These are phyloP conservation scores for Cichladusa arquata DNA, from an alignment of 2,113 vertebrate species.

Conservation along the genomic window DNA sequence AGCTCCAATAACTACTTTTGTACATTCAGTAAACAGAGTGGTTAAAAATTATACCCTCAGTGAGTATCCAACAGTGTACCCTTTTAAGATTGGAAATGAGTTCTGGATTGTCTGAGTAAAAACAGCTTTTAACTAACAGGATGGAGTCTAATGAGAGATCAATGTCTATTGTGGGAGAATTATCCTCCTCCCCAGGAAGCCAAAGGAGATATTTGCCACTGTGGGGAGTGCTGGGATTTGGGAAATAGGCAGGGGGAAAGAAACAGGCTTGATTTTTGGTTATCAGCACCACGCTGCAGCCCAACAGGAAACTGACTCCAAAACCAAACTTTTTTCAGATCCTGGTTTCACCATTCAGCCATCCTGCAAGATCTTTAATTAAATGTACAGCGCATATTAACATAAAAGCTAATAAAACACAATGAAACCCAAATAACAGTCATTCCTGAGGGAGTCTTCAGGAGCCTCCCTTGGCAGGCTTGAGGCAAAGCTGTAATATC, in stretches of 20 bases:
- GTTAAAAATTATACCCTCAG: slow-evolving; percentile 56
- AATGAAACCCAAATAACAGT: background rate
- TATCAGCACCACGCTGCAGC: background rate
- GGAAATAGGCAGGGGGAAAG: background rate
- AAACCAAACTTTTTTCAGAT: background rate
- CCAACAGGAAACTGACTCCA: background rate
- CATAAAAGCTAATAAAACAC: background rate
- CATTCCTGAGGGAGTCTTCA: background rate
- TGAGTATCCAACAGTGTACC: slow-evolving; percentile 53
- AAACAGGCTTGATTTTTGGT: background rate
- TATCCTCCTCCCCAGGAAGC: slow-evolving; percentile 35
- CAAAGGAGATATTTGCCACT: slow-evolving; percentile 7
- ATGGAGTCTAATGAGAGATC: slow-evolving; percentile 65
- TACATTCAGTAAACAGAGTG: slow-evolving; percentile 44
- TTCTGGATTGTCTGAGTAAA: slow-evolving; percentile 56
- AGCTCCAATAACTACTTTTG: slow-evolving; percentile 38
- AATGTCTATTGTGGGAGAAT: slow-evolving; percentile 39
- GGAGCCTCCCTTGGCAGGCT: background rate
- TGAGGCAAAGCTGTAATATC: background rate
- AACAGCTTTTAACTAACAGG: slow-evolving; percentile 64
- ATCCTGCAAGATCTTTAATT: background rate
- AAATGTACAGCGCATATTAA: background rate
- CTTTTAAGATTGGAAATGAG: slow-evolving; percentile 61
- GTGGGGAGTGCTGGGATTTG: background rate
- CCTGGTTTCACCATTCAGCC: background rate